Percentiles rank a stretch among this genome's conserved stretches.
Conservation (phyloP, 1,140 invertebrate genomes). For the Papilio dardanus region DNA sequence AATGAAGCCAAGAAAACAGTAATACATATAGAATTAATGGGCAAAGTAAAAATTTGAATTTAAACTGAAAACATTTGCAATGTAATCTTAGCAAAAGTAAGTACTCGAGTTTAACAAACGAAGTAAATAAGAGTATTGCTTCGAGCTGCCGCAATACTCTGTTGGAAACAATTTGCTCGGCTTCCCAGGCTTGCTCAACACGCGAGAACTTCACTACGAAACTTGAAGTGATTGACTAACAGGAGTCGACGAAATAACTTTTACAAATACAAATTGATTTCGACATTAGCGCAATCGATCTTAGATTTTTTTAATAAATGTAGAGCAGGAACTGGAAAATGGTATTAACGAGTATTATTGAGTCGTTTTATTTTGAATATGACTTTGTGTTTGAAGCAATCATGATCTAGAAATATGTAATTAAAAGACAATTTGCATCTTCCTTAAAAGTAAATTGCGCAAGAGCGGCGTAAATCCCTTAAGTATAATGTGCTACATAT, state of each 20-base stretch:
- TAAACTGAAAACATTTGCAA: neutral
- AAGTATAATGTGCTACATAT: conserved; percentile 16
- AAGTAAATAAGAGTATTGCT: neutral
- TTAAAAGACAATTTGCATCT: neutral
- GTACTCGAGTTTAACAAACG: neutral
- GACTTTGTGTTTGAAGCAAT: neutral
- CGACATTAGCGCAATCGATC: neutral
- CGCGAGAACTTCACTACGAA: conserved; percentile 5
- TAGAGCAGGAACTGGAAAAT: neutral
- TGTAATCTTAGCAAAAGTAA: neutral
- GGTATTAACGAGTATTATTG: no score
- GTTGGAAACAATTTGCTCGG: conserved; percentile 6
- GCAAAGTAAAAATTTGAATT: neutral
- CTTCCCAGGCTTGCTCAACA: conserved; percentile 15
- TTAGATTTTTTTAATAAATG: neutral
- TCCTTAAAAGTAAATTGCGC: neutral
- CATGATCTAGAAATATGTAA: neutral
- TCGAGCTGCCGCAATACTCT: neutral
- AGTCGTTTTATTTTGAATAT: neutral
- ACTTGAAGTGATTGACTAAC: conserved; percentile 13
- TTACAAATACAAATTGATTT: neutral
- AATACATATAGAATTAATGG: neutral
- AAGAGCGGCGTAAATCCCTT: neutral
- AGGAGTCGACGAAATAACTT: conserved; percentile 9
- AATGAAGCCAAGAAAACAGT: no score